Conservation (phyloP, 2,888 invertebrate species). For the Drosophila diplacantha region DNA sequence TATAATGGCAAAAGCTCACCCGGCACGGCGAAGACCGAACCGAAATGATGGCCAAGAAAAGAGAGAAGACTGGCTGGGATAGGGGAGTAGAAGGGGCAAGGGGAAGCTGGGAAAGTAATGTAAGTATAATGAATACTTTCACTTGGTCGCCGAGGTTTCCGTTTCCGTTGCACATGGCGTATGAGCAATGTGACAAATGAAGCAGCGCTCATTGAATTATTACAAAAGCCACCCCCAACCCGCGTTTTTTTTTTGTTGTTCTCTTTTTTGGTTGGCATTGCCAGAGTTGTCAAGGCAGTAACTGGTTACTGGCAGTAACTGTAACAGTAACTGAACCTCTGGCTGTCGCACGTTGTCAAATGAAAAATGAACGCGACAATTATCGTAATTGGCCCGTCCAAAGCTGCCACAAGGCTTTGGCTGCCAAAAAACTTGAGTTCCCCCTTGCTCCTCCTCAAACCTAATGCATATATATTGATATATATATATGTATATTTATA, state of each 20-base stretch:
- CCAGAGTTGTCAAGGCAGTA: slow-evolving; percentile 51
- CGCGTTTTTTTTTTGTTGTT: too few relatives aligned
- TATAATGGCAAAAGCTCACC: slow-evolving; percentile 44
- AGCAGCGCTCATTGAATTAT: slow-evolving; percentile 73
- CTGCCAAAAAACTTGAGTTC: slow-evolving; percentile 29
- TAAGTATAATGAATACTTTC: slow-evolving; percentile 54
- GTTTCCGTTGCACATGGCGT: slow-evolving; percentile 52
- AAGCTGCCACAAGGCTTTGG: slow-evolving; percentile 29
- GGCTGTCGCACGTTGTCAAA: slow-evolving; percentile 56
- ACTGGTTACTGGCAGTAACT: slow-evolving; percentile 35
- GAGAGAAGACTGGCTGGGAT: neutral
- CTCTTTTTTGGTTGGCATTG: slow-evolving; percentile 42
- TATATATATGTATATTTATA: slow-evolving; percentile 11
- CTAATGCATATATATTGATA: slow-evolving; percentile 20
- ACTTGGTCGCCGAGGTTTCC: slow-evolving; percentile 48
- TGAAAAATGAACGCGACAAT: slow-evolving; percentile 71
- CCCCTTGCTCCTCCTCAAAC: neutral
- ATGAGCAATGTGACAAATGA: slow-evolving; percentile 62
- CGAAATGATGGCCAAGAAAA: slow-evolving; percentile 22
- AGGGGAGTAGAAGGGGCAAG: neutral
- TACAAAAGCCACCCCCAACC: slow-evolving; percentile 41
- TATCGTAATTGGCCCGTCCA: slow-evolving; percentile 63
- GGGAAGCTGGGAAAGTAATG: slow-evolving; percentile 30
- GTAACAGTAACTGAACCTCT: slow-evolving; percentile 33
- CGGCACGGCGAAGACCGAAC: slow-evolving; percentile 20